Conservation (phyloP, 2,113 vertebrate genomes). For the Isurus oxyrinchus region DNA sequence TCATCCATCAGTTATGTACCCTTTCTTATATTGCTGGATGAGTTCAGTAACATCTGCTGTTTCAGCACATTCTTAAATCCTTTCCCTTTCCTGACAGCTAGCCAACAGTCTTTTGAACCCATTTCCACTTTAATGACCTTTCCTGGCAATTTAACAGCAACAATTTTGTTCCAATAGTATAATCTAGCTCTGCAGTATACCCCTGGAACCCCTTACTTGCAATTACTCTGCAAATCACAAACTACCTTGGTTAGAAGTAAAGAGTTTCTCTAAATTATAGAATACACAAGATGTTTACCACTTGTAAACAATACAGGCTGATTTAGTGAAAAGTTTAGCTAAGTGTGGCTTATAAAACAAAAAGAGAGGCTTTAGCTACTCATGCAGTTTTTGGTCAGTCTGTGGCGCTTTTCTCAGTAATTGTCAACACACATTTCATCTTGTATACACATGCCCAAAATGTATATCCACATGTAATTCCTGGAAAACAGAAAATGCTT, state of each 20-base stretch:
- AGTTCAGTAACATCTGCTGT: neutral
- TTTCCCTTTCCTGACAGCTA: neutral
- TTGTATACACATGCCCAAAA: neutral
- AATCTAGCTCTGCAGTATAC: neutral
- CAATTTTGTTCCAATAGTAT: neutral
- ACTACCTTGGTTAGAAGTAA: neutral
- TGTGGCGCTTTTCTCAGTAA: neutral
- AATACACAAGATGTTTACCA: neutral
- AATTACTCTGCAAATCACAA: neutral
- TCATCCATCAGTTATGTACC: neutral
- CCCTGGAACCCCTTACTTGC: neutral
- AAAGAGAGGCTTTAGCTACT: neutral
- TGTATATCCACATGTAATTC: neutral
- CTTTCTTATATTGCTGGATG: neutral
- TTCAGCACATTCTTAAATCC: neutral
- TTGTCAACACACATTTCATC: neutral
- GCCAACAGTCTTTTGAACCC: neutral
- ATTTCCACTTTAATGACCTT: neutral
- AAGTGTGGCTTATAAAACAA: neutral
- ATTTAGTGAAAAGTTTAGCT: neutral
- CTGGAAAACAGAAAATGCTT: neutral
- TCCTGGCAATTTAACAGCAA: neutral
- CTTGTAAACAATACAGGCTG: neutral
- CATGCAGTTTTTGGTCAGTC: neutral
- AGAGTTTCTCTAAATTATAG: neutral